Conservation (phyloP, 2,888 invertebrate species). For the Miltochrista miniata region DNA sequence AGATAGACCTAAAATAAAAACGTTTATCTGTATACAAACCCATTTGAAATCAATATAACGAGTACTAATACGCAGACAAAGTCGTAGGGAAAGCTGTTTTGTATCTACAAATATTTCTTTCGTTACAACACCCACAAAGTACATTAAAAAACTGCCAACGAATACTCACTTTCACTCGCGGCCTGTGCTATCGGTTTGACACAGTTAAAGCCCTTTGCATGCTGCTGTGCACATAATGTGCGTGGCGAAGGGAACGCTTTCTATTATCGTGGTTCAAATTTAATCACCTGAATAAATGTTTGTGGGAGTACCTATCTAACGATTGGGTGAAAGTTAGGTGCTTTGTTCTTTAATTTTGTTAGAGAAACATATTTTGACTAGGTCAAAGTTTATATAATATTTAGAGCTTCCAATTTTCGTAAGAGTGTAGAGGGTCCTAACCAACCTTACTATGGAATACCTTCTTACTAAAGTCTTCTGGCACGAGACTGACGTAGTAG, state of each 20-base stretch:
- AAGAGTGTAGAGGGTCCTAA: no score
- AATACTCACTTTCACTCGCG: constrained; percentile 51
- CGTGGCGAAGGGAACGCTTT: constrained; percentile 45
- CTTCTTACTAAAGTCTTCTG: no score
- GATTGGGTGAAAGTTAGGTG: background rate
- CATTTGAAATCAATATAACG: no score
- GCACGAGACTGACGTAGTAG: no score
- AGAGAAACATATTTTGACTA: no score
- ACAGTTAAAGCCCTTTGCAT: constrained; percentile 55
- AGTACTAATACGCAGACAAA: background rate
- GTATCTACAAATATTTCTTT: background rate
- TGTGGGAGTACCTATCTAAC: background rate
- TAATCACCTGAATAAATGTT: constrained; percentile 6
- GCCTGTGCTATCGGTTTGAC: constrained; percentile 57
- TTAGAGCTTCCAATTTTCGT: no score
- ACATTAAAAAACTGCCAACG: constrained; percentile 18
- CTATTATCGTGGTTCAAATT: constrained; percentile 23
- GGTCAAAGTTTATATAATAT: no score
- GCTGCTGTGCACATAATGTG: constrained; percentile 13
- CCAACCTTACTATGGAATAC: no score
- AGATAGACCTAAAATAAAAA: no score
- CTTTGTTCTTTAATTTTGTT: no score
- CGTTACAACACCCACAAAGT: constrained; percentile 15
- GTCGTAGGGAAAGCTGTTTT: no score
- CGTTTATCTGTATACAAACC: no score